Evolutionary conservation across 2,797 vertebrate genomes (phyloP), one percentile per base, ranked within the genome.

Genomic region (Microctenopoma steveboyesi): DNA sequence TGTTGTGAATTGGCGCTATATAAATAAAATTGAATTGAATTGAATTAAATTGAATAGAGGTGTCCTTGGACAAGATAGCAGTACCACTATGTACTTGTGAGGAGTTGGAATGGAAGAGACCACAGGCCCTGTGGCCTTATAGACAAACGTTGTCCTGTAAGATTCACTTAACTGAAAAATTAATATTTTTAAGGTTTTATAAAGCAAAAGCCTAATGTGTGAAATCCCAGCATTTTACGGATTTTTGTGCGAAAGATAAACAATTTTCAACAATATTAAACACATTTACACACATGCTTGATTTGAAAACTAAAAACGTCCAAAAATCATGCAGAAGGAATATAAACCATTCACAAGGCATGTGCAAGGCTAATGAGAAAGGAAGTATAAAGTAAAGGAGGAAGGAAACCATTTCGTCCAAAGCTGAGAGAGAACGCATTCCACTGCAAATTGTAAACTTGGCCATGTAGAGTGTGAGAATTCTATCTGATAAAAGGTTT

Each of bases 381-480:
- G 87, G 89, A 91, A 90, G 88, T 69, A 76, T 64, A 67, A 83
- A 87, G 78, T 74, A 78, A 86, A 85, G 81, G 82, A 77, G 89
- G 90, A 91, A 92, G 88, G 88, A 91, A 91, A 68, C 81, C 67
- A 90, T 89, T 90, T 85, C 79, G 85, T 56, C 60, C 79, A 51
- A 61, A 77, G 76, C 81, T 85, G 74, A 86, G 67, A 66, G 70
- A 71, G 71, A 75, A 88, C 22, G 55, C 85, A 84, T 87, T 88
- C 88, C 78, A 70, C 40, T 68, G 77, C 71, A 84, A 74, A 85
- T 83, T 79, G 72, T 83, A 81, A 85, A 74, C 82, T 78, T 78
- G 79, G 75, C 73, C 61, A 63, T 79, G 83, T 8, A 64, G 69
- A 85, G 85, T 87, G 84, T 86, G 89, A 86, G 83, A 88, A 84